phyloP scores from a whole-genome alignment of 2,888 invertebrate species.

The Lypha dubia region DNA sequence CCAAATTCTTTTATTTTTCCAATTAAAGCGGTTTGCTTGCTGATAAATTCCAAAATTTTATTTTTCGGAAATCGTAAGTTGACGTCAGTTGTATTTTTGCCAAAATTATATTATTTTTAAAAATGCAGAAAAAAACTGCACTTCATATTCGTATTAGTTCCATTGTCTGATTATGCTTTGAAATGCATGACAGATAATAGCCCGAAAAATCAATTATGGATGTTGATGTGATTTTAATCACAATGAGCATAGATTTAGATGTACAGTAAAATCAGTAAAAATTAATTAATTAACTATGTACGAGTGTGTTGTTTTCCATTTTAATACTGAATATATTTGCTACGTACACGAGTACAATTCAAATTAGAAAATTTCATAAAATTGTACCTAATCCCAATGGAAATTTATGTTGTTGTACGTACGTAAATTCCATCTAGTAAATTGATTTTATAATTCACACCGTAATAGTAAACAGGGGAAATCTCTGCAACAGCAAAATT shows the following conservation, averaged over 20 bases:
- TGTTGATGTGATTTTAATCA: conserved; percentile 51
- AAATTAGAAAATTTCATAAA: conserved; percentile 35
- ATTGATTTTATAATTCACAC: conserved; percentile 10
- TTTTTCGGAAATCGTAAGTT: too few species aligned
- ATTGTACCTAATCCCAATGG: conserved; percentile 20
- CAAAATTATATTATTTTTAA: too few species aligned
- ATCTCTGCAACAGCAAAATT: not conserved
- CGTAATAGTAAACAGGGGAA: not conserved
- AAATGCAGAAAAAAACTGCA: too few species aligned
- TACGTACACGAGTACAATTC: not conserved
- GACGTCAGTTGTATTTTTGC: too few species aligned
- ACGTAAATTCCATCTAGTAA: not conserved
- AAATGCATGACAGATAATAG: conserved; percentile 6
- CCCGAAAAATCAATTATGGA: conserved; percentile 42
- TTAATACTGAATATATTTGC: conserved; percentile 4
- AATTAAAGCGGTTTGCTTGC: too few species aligned
- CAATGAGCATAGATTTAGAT: conserved; percentile 47
- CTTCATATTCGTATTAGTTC: too few species aligned
- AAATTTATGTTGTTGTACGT: conserved; percentile 13
- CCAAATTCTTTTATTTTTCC: too few species aligned
- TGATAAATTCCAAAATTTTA: too few species aligned
- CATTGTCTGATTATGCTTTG: not conserved
- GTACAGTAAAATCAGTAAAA: conserved; percentile 52
- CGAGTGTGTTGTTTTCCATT: conserved; percentile 49
- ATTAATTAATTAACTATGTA: conserved; percentile 55